phyloP scores from a whole-genome alignment of 2,113 vertebrate genomes.

The Psittacus erithacus region DNA sequence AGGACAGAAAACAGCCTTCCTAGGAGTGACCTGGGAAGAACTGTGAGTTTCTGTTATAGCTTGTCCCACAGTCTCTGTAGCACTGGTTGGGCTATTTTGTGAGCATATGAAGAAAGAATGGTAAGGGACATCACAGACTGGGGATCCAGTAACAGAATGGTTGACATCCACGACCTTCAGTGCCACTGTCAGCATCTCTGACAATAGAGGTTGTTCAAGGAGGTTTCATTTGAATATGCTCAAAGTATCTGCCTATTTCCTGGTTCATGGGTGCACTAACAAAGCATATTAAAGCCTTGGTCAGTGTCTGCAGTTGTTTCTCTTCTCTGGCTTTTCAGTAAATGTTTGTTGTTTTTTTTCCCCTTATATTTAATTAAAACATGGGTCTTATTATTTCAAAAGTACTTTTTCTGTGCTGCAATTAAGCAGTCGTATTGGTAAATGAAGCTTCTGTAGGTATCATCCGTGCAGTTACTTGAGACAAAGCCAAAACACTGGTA shows the following conservation, averaged over 20 bases:
- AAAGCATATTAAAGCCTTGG: background rate
- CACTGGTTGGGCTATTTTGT: rapidly evolving
- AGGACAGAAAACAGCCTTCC: background rate
- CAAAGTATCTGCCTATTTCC: background rate
- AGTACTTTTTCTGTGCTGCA: background rate
- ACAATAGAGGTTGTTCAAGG: background rate
- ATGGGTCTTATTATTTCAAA: background rate
- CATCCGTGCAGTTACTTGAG: background rate
- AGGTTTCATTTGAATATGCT: background rate
- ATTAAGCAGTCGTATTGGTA: background rate
- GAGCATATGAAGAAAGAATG: rapidly evolving
- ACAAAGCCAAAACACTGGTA: rapidly evolving
- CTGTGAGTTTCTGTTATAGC: background rate
- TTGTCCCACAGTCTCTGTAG: background rate
- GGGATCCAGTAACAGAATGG: background rate
- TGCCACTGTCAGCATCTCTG: background rate
- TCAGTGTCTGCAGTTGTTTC: background rate
- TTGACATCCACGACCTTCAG: background rate
- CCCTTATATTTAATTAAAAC: background rate
- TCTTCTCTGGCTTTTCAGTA: background rate
- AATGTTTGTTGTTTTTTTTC: background rate
- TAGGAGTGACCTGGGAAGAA: background rate
- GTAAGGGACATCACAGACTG: background rate
- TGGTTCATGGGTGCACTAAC: background rate
- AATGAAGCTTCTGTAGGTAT: background rate